Conservation (phyloP, 2,888 invertebrate genomes). For the Drosophila koepferae region DNA sequence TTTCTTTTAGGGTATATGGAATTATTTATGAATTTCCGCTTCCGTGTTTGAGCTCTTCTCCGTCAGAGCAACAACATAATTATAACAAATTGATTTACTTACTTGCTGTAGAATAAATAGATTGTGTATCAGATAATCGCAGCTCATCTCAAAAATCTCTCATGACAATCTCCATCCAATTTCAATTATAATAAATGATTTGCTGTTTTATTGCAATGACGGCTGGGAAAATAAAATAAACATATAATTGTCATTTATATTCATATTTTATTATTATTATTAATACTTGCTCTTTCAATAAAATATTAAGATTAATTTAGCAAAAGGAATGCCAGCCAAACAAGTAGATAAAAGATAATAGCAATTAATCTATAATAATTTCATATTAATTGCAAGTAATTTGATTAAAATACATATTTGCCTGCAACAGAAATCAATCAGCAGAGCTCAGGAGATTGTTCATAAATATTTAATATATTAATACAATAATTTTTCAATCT, state of each 20-base stretch:
- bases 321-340: too few relatives aligned
- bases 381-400: neutral
- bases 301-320: too few relatives aligned
- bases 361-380: neutral
- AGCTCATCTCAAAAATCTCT: slow-evolving; percentile 6
- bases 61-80: slow-evolving; percentile 48
- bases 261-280: neutral
- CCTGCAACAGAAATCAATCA: neutral
- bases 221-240: neutral
- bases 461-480: neutral
- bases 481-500: neutral
- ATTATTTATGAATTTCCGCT: slow-evolving; percentile 60
- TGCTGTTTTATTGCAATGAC: neutral
- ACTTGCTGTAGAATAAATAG: slow-evolving; percentile 8
- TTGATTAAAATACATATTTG: neutral
- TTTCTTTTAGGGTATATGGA: slow-evolving; percentile 30
- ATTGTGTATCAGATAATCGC: slow-evolving; percentile 10
- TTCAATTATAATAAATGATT: slow-evolving; percentile 18
- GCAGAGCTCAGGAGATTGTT: neutral
- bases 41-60: slow-evolving; percentile 2
- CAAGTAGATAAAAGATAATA: neutral
- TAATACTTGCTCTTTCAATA: too few relatives aligned
- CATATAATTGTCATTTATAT: neutral
- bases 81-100: slow-evolving; percentile 59
- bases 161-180: slow-evolving; percentile 24